Conservation (phyloP, 2,888 invertebrate species). For the Harpalus rubripes region DNA sequence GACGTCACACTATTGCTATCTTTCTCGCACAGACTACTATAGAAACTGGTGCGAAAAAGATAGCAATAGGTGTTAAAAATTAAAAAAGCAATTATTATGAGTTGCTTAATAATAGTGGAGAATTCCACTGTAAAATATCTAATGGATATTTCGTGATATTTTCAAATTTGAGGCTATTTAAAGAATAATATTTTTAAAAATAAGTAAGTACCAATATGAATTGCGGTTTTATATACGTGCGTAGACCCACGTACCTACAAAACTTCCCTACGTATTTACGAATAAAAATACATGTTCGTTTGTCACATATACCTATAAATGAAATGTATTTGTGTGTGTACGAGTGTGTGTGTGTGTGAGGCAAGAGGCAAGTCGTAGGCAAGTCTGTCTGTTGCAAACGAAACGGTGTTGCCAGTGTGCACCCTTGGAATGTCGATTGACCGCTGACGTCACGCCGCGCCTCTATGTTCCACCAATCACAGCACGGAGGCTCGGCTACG, state of each 20-base stretch:
- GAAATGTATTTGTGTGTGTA: neutral
- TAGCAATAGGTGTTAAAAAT: too few species aligned
- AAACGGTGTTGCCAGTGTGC: conserved; percentile 11
- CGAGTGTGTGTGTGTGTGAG: conserved; percentile 2
- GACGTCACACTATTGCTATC: too few species aligned
- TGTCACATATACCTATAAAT: neutral
- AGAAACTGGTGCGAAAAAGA: too few species aligned
- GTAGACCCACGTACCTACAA: neutral
- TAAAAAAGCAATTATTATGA: too few species aligned
- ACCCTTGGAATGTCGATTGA: conserved; percentile 66
- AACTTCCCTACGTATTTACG: neutral
- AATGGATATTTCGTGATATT: too few species aligned
- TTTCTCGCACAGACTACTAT: too few species aligned
- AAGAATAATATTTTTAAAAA: too few species aligned
- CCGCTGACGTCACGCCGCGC: conserved; percentile 62
- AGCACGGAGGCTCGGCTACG: conserved; percentile 63
- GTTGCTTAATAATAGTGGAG: too few species aligned
- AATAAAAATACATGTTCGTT: neutral
- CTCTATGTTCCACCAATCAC: conserved; percentile 69
- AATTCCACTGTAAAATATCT: too few species aligned
- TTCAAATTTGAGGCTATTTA: too few species aligned
- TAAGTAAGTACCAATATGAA: too few species aligned
- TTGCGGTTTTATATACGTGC: neutral
- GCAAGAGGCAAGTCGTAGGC: conserved; percentile 12
- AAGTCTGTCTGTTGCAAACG: conserved; percentile 26